Base-by-base conservation (phyloP, 2,797 vertebrate species). In the Enteromius thamalakanensis region DNA sequence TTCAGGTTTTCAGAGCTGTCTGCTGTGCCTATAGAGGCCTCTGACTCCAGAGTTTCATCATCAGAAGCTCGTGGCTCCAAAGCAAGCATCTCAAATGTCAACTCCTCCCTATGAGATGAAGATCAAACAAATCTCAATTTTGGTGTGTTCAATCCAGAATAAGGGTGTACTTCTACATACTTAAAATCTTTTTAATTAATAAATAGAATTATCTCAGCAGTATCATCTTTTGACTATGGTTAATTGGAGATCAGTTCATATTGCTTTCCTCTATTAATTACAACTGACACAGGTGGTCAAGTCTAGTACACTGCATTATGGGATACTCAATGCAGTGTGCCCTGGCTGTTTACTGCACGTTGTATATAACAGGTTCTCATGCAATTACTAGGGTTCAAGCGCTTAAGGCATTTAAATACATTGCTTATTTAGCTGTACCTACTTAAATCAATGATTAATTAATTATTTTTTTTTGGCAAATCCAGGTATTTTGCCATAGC, bases 1-100 rank as follows among this genome's bases (percentile, higher is more conserved):
- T 97, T 97, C 70, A 99, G 89, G 91, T 99, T 99, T 90, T 99
- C 98, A 0, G 96, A 98, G 94, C 97, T 99, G 92, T 99, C 97
- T 0, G 97, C 97, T 0, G 98, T 99, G 78, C 98, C 98, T 0
- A 99, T 97, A 26, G 98, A 99, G 3, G 98, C 97, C 91, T 99
- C 98, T 0, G 98, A 99, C 90, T 99, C 98, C 0, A 99, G 95
- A 1, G 98, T 99, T 93, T 99, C 98, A 0, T 99, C 98, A 6
- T 99, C 98, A 0, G 98, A 99, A 7, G 97, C 98, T 0, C 97
- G 95, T 0, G 97, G 97, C 92, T 99, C 98, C 92, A 99, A 92
- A 1, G 94, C 91, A 84, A 99, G 91, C 94, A 99, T 99, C 93
- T 99, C 97, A 2, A 96, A 98, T 0, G 98, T 99, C 90, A 99